phyloP scores from a whole-genome alignment of 1,140 invertebrate genomes.

The Calliphora vicina region DNA sequence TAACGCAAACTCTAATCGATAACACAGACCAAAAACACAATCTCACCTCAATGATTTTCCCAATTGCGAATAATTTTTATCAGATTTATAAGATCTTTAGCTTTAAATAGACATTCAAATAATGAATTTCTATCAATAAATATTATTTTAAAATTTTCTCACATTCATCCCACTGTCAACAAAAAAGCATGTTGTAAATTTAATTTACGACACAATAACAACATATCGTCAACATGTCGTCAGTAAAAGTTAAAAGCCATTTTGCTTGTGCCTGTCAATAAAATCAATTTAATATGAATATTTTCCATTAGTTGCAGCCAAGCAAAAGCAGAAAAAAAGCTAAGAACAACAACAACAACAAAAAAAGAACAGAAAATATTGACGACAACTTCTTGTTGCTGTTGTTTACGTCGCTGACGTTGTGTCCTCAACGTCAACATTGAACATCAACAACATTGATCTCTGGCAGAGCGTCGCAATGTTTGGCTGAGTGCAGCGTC shows the following conservation, averaged over 20 bases:
- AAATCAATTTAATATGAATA: conserved; percentile 38
- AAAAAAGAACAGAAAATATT: background rate
- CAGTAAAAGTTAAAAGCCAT: conserved; percentile 30
- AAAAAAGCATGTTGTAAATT: conserved; percentile 5
- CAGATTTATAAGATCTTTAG: too few relatives aligned
- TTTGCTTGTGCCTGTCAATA: conserved; percentile 36
- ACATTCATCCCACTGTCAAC: background rate
- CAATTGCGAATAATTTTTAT: too few relatives aligned
- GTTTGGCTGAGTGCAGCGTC: background rate
- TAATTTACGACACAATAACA: conserved; percentile 33
- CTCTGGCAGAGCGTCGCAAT: background rate
- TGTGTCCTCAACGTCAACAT: background rate
- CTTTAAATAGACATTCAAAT: too few relatives aligned
- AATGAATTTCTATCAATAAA: too few relatives aligned
- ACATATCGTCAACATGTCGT: conserved; percentile 34
- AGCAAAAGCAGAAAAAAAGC: background rate
- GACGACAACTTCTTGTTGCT: background rate
- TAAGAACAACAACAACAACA: background rate
- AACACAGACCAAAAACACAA: too few relatives aligned
- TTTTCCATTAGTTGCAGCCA: conserved; percentile 35
- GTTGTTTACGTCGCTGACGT: background rate
- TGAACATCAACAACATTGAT: background rate
- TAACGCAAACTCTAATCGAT: too few relatives aligned
- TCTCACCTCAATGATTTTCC: too few relatives aligned
- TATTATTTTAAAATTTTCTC: too few relatives aligned